Conservation (phyloP, 2,888 invertebrate genomes). For the Chymomyza amoena region DNA sequence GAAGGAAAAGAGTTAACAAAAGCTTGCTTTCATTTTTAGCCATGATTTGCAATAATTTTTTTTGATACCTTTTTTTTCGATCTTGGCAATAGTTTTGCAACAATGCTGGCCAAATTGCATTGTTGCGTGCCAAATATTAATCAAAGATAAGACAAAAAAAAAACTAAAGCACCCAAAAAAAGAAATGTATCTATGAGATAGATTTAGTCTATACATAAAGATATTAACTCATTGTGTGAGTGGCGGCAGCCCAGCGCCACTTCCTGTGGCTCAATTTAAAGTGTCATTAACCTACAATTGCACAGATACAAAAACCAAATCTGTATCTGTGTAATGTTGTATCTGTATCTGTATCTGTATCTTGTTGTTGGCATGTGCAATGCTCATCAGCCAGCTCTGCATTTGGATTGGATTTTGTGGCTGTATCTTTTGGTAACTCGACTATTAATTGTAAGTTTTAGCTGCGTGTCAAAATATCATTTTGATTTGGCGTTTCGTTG, state of each 20-base stretch:
- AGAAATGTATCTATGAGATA: constrained; percentile 27
- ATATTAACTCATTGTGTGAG: constrained; percentile 17
- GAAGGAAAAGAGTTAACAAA: background rate
- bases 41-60: constrained; percentile 28
- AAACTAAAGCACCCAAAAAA: constrained; percentile 24
- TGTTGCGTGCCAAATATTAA: constrained; percentile 69
- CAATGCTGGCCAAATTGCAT: constrained; percentile 54
- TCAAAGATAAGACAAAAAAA: constrained; percentile 40
- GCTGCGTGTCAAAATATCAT: constrained; percentile 69
- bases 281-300: constrained; percentile 68
- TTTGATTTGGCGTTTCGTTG: constrained; percentile 24
- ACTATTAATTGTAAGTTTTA: constrained; percentile 60
- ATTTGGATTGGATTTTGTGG: constrained; percentile 22
- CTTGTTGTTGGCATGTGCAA: constrained; percentile 43
- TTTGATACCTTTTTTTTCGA: constrained; percentile 17
- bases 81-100: background rate
- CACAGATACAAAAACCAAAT: constrained; percentile 10
- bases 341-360: constrained; percentile 4
- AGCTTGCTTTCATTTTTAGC: constrained; percentile 4
- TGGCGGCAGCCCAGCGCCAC: constrained; percentile 5
- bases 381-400: constrained; percentile 22
- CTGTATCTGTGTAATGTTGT: no score
- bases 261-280: constrained; percentile 64
- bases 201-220: background rate
- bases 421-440: constrained; percentile 23